Base-by-base conservation (phyloP, 2,797 vertebrate species). In the Myotis myotis region DNA sequence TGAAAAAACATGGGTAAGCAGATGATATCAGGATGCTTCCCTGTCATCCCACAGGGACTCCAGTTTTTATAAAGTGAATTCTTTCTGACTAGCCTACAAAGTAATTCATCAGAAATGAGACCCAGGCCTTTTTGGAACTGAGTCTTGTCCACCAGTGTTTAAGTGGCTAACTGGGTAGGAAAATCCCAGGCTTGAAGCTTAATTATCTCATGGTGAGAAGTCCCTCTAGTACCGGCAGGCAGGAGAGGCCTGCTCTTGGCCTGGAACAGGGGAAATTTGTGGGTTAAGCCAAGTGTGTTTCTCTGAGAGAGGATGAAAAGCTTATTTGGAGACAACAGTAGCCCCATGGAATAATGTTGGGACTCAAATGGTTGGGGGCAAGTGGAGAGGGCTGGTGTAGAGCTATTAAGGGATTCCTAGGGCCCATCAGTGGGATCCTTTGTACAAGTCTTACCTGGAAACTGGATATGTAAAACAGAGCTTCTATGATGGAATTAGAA, bases 31-130 rank as follows among this genome's bases (percentile, higher is more conserved):
- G 74, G 30, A 90, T 44, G 62, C 19, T 55, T 93, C 20, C 41
- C 36, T 83, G n/a, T 66, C 25, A 70, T 41, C 36, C 41, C 23
- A 38, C 2, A 28, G 47, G 19, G 47, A 49, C 20, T 62, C 53
- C 68, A 60, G 41, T 78, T 84, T 94, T 92, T 74, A 79, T 64
- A 79, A 95, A 82, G 23, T 47, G 3, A 75, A 90, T 9, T 49
- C 49, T 75, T 91, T 44, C 74, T 51, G 13, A n/a, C 47, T 70
- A 44, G 30, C 9, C 68, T 70, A 75, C 2, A n/a, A 76, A 28
- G 19, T 91, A 87, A 68, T 74, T 68, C 41, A 82, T 75, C 6
- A 62, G 30, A 85, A 78, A 51, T 28, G 28, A 95, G 36, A 38
- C 17, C 11, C 49, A 44, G 53, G 30, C 8, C 51, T 64, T 71